Conservation (phyloP, 2,113 vertebrate genomes). For the Arothron firmamentum region DNA sequence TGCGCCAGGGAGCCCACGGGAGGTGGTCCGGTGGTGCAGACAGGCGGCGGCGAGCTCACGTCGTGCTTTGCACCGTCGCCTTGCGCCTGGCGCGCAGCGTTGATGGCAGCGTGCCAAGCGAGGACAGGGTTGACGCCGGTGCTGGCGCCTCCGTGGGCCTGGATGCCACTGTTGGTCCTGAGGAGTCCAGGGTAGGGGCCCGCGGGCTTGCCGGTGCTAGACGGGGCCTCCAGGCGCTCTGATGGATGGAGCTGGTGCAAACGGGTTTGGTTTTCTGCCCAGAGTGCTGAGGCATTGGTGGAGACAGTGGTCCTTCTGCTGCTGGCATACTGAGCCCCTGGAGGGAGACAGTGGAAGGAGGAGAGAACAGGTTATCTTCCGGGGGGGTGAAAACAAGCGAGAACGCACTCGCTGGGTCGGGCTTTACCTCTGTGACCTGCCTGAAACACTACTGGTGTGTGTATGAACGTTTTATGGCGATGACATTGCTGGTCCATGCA, state of each 20-base stretch:
- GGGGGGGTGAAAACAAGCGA: background rate
- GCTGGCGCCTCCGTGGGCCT: constrained; percentile 7
- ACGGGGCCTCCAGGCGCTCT: constrained; percentile 73
- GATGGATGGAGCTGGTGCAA: constrained; percentile 75
- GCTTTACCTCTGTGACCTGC: too few species aligned
- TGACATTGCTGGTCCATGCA: too few species aligned
- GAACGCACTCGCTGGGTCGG: background rate
- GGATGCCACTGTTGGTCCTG: constrained; percentile 37
- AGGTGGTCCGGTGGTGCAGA: constrained; percentile 54
- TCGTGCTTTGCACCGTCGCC: constrained; percentile 66
- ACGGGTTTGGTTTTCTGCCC: constrained; percentile 80
- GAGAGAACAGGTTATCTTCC: background rate
- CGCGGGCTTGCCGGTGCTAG: constrained; percentile 56
- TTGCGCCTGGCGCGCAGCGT: constrained; percentile 88
- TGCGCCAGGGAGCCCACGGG: constrained; percentile 90
- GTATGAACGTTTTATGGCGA: too few species aligned
- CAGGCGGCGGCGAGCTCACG: constrained; percentile 69
- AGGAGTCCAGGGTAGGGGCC: constrained; percentile 58
- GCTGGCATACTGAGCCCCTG: constrained; percentile 94
- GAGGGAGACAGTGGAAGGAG: constrained; percentile 17
- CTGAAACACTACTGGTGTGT: too few species aligned
- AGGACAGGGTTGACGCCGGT: constrained; percentile 67
- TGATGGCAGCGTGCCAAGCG: constrained; percentile 94
- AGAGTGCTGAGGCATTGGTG: constrained; percentile 80
- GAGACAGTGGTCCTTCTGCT: constrained; percentile 82